Evolutionary conservation across 2,888 invertebrate genomes (phyloP).

Genomic region (Coecobrya sp.): DNA sequence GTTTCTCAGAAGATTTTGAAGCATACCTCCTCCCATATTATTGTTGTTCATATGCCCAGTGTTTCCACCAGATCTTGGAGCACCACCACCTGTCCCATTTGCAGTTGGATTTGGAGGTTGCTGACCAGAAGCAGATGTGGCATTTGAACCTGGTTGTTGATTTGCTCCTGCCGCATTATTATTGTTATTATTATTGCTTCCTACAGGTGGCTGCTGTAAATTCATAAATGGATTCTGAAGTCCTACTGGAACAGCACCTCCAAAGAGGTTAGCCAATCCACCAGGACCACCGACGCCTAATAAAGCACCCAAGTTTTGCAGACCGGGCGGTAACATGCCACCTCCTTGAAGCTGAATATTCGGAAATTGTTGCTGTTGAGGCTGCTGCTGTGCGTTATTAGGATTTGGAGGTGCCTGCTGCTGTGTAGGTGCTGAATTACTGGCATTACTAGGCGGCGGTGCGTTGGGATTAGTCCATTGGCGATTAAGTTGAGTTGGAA

Average conservation of each 20-base stretch:
- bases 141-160: conserved; percentile 67
- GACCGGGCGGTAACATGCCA: conserved; percentile 52
- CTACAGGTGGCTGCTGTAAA: conserved; percentile 2
- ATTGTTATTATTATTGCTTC: conserved; percentile 55
- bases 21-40: conserved; percentile 40
- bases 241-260: conserved; percentile 42
- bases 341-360: conserved; percentile 38
- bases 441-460: background rate
- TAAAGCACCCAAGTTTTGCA: conserved; percentile 75
- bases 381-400: conserved; percentile 41
- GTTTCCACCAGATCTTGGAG: background rate
- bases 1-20: conserved; percentile 78
- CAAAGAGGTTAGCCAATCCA: conserved; percentile 66
- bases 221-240: conserved; percentile 25
- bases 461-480: conserved; percentile 39
- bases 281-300: conserved; percentile 57
- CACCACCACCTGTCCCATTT: background rate
- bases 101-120: conserved; percentile 35
- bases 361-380: conserved; percentile 51
- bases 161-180: conserved; percentile 60
- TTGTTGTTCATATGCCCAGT: conserved; percentile 47
- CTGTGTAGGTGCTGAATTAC: background rate
- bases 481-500: background rate
- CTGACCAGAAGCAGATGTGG: conserved; percentile 56
- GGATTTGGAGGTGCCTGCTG: conserved; percentile 65